A percentile compares a stretch with the other conserved stretches of the same genome.
phyloP scores from a whole-genome alignment of 2,113 vertebrate species.

The Albula glossodonta region DNA sequence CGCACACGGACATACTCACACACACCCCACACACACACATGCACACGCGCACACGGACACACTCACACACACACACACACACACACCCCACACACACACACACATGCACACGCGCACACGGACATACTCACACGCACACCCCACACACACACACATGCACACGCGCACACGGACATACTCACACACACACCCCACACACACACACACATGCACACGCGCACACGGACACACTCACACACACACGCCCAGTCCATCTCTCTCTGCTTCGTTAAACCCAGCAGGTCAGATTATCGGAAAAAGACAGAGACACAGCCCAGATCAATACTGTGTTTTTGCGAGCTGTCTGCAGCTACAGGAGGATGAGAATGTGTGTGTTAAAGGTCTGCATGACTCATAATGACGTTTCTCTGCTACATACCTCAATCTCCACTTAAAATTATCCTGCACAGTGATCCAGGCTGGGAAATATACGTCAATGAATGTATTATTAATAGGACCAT shows the following conservation, averaged over 20 bases:
- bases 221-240: background rate
- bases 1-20: no score
- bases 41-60: background rate
- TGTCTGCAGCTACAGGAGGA: background rate
- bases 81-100: background rate
- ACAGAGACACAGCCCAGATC: background rate
- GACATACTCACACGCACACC: background rate
- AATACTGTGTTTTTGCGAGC: background rate
- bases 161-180: background rate
- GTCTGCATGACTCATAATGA: no score
- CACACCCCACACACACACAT: background rate
- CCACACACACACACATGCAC: background rate
- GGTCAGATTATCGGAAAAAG: background rate
- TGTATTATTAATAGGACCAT: no score
- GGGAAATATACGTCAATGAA: no score
- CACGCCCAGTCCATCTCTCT: background rate
- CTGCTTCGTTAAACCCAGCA: background rate
- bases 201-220: background rate
- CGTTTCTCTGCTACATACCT: no score
- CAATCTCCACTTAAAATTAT: no score
- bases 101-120: no score
- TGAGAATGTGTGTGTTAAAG: background rate
- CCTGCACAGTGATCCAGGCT: no score
- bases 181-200: no score
- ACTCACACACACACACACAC: background rate